phyloP scores from a whole-genome alignment of 2,888 invertebrate genomes.

The Drosophila lacicola region DNA sequence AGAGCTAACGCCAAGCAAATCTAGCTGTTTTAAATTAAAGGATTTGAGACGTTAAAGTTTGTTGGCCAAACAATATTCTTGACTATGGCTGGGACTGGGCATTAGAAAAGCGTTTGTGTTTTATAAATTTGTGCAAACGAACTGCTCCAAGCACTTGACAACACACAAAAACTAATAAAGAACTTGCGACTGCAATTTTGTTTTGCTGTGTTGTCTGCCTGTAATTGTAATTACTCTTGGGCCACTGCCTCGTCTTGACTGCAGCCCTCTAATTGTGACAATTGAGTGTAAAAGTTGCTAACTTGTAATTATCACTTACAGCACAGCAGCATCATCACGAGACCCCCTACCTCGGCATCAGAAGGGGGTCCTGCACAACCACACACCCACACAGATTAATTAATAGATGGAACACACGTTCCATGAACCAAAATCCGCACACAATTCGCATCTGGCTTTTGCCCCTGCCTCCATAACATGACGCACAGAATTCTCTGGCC shows the following conservation, averaged over 20 bases:
- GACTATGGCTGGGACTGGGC: constrained; percentile 24
- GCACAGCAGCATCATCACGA: constrained; percentile 30
- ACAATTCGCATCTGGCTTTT: constrained; percentile 43
- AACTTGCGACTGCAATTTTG: constrained; percentile 48
- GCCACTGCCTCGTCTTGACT: constrained; percentile 36
- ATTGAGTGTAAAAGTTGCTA: constrained; percentile 76
- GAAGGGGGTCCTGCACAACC: constrained; percentile 15
- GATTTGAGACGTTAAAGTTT: constrained; percentile 71
- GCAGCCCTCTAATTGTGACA: constrained; percentile 66
- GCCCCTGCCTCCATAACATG: constrained; percentile 47
- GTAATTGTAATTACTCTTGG: constrained; percentile 72
- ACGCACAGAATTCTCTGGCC: constrained; percentile 67
- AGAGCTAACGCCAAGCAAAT: constrained; percentile 1
- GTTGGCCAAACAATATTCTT: constrained; percentile 49
- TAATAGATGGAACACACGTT: constrained; percentile 78
- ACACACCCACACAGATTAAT: constrained; percentile 64
- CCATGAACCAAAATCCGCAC: constrained; percentile 54
- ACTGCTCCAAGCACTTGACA: constrained; percentile 24
- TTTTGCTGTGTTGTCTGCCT: constrained; percentile 57
- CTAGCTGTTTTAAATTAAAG: constrained; percentile 69
- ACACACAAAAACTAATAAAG: constrained; percentile 58
- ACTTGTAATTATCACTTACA: constrained; percentile 80
- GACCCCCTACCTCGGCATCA: constrained; percentile 7
- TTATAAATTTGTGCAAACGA: constrained; percentile 55
- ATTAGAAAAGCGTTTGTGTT: constrained; percentile 62